Percentiles rank a stretch among this genome's conserved stretches.
Evolutionary conservation across 2,113 vertebrate species (phyloP).

Genomic region (Mastomys natalensis): DNA sequence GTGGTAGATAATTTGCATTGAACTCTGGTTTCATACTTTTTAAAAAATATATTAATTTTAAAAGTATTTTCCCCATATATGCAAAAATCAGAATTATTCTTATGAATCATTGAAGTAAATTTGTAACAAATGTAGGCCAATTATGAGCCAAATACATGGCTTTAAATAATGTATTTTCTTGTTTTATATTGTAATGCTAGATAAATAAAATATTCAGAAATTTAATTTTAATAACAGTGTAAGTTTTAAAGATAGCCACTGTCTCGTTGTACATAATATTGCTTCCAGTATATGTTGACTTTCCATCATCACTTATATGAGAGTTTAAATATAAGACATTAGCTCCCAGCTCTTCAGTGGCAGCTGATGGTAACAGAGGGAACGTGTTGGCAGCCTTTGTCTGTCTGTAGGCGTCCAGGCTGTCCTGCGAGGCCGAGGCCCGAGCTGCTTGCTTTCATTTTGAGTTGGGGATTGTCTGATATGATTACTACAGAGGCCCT

Average conservation of each 20-base stretch:
- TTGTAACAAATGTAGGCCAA: slow-evolving; percentile 48
- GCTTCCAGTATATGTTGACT: slow-evolving; percentile 7
- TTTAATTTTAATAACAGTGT: slow-evolving; percentile 51
- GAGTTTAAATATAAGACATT: slow-evolving; percentile 54
- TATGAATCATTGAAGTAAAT: slow-evolving; percentile 42
- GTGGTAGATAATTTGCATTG: slow-evolving; percentile 49
- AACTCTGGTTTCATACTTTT: slow-evolving; percentile 51
- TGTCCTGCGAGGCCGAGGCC: not conserved
- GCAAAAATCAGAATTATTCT: slow-evolving; percentile 41
- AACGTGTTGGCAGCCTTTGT: not conserved
- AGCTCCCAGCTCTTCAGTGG: slow-evolving; percentile 12
- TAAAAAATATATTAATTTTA: slow-evolving; percentile 55
- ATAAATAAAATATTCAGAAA: slow-evolving; percentile 49
- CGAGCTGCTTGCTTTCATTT: slow-evolving; percentile 3
- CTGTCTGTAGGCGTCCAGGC: not conserved
- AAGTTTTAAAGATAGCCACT: slow-evolving; percentile 51
- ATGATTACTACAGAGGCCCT: not conserved
- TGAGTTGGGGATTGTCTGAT: not conserved
- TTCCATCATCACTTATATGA: slow-evolving; percentile 44
- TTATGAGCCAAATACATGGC: slow-evolving; percentile 52
- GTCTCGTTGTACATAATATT: slow-evolving; percentile 41
- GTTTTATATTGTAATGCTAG: slow-evolving; percentile 46
- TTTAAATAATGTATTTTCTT: slow-evolving; percentile 54
- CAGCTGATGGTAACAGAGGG: not conserved
- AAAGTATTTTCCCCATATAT: slow-evolving; percentile 15